Percentiles rank a stretch among this genome's conserved stretches.
These are phyloP conservation scores for Copsychus sechellarum DNA, from an alignment of 2,113 vertebrate genomes.

Conservation along the genomic window DNA sequence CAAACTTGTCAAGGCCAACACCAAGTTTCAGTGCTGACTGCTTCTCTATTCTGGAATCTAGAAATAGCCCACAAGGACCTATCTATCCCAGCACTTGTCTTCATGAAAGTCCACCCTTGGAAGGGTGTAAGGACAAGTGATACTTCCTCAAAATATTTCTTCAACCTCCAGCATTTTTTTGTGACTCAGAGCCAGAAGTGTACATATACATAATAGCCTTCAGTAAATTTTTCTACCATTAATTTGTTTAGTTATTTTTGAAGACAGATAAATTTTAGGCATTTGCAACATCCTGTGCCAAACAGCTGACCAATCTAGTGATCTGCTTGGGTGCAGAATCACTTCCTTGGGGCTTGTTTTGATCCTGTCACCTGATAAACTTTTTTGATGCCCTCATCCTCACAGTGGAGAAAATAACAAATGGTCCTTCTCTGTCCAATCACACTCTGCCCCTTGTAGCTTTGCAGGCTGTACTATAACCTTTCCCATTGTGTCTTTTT, in stretches of 20 bases:
- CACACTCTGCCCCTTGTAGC: background rate
- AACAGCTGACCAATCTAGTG: background rate
- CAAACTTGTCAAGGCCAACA: background rate
- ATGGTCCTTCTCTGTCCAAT: background rate
- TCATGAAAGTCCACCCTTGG: background rate
- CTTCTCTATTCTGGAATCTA: background rate
- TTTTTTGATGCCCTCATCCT: background rate
- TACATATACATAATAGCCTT: background rate
- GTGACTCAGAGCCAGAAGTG: background rate
- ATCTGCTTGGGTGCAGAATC: background rate
- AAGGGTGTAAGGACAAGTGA: background rate
- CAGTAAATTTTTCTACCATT: background rate
- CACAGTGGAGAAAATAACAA: background rate
- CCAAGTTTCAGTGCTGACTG: accelerated
- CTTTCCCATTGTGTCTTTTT: background rate
- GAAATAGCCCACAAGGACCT: background rate
- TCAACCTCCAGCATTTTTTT: background rate
- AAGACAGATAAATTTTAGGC: background rate
- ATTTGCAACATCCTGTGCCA: slow-evolving; percentile 29
- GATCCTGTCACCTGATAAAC: background rate
- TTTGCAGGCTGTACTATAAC: background rate
- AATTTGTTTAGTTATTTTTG: background rate
- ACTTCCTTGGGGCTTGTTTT: slow-evolving; percentile 25
- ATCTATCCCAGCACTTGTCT: background rate
- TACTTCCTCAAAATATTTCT: background rate